These are phyloP conservation scores for Thomomys bottae DNA, from an alignment of 2,113 vertebrate species.

Conservation along the genomic window DNA sequence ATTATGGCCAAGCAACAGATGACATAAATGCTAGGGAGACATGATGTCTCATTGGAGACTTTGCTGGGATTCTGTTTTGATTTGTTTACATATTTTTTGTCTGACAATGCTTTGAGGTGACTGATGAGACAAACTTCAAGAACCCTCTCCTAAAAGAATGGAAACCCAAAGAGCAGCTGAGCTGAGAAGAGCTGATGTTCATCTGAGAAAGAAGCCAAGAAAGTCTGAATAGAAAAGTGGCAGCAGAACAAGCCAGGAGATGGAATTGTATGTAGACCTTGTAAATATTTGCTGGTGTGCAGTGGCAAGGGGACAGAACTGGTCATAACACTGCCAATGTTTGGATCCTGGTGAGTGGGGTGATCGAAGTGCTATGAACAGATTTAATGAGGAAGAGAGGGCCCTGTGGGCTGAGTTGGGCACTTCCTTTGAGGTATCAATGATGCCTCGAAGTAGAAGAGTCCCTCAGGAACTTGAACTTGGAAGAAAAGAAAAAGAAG, in stretches of 20 bases:
- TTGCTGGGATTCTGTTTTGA: not conserved
- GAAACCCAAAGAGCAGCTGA: not conserved
- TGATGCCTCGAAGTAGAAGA: not conserved
- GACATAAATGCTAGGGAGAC: not conserved
- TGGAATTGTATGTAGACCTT: not conserved
- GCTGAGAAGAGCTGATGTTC: not conserved
- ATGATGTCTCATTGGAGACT: not conserved
- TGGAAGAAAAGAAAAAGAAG: conserved; percentile 16
- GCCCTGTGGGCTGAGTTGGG: accelerated
- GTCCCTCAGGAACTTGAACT: not conserved
- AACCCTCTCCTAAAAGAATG: not conserved
- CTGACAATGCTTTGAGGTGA: not conserved
- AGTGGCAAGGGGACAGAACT: not conserved
- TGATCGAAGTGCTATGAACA: accelerated
- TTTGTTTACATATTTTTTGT: not conserved
- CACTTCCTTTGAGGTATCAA: not conserved
- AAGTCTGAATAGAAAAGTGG: not conserved
- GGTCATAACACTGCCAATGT: accelerated
- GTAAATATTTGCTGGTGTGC: not conserved
- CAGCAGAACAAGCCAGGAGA: not conserved
- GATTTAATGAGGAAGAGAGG: not conserved
- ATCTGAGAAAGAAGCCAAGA: not conserved
- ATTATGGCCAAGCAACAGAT: no score
- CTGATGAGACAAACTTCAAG: not conserved
- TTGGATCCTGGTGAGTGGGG: not conserved